These are phyloP conservation scores for Volucella inanis DNA, from an alignment of 2,888 invertebrate species.

Conservation along the genomic window DNA sequence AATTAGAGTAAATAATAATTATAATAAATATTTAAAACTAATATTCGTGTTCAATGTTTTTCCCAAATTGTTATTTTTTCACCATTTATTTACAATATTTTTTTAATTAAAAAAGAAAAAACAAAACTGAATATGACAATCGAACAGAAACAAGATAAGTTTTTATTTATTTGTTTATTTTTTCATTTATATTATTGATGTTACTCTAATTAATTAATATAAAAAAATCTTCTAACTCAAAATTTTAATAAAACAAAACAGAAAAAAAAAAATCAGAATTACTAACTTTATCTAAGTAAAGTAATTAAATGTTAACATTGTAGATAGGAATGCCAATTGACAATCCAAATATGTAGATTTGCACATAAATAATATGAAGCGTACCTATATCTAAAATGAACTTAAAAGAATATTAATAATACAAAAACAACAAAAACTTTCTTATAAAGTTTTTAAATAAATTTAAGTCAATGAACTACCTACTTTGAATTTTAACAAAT, in stretches of 20 bases:
- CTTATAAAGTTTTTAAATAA: slow-evolving; percentile 16
- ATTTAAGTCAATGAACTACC: not conserved
- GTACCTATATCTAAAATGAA: slow-evolving; percentile 61
- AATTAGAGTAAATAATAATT: slow-evolving; percentile 8
- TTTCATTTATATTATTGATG: slow-evolving; percentile 48
- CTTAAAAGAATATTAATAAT: slow-evolving; percentile 26
- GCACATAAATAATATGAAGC: slow-evolving; percentile 62
- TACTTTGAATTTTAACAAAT: not conserved
- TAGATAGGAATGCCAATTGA: slow-evolving; percentile 78
- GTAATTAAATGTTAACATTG: slow-evolving; percentile 75
- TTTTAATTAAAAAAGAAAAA: slow-evolving; percentile 11
- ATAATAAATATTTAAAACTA: slow-evolving; percentile 16
- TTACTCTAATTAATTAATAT: slow-evolving; percentile 45
- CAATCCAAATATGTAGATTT: slow-evolving; percentile 77
- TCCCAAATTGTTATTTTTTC: not conserved
- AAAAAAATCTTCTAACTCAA: slow-evolving; percentile 32
- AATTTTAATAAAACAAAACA: slow-evolving; percentile 15
- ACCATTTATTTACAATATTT: slow-evolving; percentile 20
- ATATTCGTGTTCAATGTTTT: slow-evolving; percentile 38
- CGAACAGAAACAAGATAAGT: slow-evolving; percentile 42
- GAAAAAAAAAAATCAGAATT: not conserved
- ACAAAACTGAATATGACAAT: slow-evolving; percentile 58
- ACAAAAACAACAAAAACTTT: slow-evolving; percentile 9
- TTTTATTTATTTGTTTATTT: slow-evolving; percentile 9
- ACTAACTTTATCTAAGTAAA: slow-evolving; percentile 71